Evolutionary conservation across 2,797 vertebrate genomes (phyloP).

Genomic region (Urosaurus nigricauda): DNA sequence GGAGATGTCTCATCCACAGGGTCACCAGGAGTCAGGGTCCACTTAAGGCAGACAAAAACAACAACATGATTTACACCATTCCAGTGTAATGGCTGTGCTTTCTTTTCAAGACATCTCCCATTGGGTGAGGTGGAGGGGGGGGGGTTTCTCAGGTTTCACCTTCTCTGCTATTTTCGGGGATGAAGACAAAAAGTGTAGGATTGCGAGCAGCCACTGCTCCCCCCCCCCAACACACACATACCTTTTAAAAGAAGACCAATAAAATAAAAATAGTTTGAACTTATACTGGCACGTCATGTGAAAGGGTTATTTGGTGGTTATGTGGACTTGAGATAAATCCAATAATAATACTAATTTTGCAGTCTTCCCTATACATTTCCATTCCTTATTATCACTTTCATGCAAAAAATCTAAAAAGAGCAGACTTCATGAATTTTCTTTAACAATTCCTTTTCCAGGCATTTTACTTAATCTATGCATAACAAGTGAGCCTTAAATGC

Average conservation of each 20-base stretch:
- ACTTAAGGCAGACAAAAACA: no score
- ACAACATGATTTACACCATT: neutral
- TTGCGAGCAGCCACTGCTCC: no score
- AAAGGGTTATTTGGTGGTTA: no score
- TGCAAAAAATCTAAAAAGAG: neutral
- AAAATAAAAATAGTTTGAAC: no score
- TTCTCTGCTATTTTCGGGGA: neutral
- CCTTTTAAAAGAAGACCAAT: no score
- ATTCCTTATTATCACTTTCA: neutral
- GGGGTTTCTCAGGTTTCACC: neutral
- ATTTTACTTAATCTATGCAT: neutral
- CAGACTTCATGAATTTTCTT: neutral
- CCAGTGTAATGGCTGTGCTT: neutral
- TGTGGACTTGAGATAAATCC: neutral
- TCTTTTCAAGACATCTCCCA: neutral
- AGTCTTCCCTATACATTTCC: neutral
- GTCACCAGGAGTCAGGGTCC: no score
- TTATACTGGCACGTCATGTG: no score
- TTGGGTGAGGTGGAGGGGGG: no score
- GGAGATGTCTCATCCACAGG: no score
- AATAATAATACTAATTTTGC: neutral
- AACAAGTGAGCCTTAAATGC: neutral
- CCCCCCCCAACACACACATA: no score
- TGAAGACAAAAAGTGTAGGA: no score
- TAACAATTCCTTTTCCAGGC: neutral